Percentiles rank a stretch among this genome's conserved stretches.
These are phyloP conservation scores for Neosilurus mollespiculum DNA, from an alignment of 2,797 vertebrate species.

Conservation along the genomic window DNA sequence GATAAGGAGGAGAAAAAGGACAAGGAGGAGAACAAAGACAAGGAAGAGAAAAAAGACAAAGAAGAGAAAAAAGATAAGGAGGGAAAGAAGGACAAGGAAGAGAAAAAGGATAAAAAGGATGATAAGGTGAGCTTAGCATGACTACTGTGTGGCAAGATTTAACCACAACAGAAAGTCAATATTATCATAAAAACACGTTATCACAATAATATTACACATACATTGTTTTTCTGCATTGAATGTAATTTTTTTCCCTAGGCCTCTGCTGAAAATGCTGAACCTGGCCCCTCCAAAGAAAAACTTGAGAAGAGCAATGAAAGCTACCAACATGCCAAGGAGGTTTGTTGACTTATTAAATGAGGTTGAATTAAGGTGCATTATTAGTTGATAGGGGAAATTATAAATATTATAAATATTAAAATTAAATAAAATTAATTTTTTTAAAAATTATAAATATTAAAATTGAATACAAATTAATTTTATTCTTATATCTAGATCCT, in stretches of 20 bases:
- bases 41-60: neutral
- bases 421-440: neutral
- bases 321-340: conserved; percentile 93
- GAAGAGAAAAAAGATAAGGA: neutral
- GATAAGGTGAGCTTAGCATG: conserved; percentile 1
- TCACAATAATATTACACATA: neutral
- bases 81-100: conserved; percentile 6
- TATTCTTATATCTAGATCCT: conserved; percentile 77
- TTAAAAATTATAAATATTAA: neutral
- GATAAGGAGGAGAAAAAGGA: conserved; percentile 12
- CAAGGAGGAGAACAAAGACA: neutral
- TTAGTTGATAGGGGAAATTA: neutral
- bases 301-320: conserved; percentile 89
- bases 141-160: neutral
- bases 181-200: neutral
- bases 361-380: neutral
- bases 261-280: conserved; percentile 54
- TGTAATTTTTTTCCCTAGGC: conserved; percentile 49
- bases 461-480: neutral
- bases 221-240: neutral
- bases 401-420: neutral
- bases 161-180: neutral
- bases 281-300: conserved; percentile 68
- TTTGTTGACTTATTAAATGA: conserved; percentile 51
- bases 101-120: conserved; percentile 64